Evolutionary conservation across 2,113 vertebrate genomes (phyloP).

Genomic region (Podarcis cretensis): DNA sequence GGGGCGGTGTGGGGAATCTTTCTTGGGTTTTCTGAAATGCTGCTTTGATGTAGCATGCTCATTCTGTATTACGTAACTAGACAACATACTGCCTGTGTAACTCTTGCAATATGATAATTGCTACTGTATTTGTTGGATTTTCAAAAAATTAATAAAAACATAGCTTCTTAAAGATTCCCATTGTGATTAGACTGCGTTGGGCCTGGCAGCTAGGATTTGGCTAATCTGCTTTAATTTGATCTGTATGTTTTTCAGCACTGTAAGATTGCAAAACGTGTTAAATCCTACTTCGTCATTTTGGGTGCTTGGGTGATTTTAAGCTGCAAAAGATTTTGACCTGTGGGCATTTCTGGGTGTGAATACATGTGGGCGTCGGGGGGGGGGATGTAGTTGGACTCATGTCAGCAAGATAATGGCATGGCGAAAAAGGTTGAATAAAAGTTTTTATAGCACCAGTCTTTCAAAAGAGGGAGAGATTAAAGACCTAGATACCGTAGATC

Average conservation of each 20-base stretch:
- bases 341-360: not conserved
- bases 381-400: not conserved
- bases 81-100: slow-evolving; percentile 32
- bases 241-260: not conserved
- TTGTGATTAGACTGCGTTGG: slow-evolving; percentile 30
- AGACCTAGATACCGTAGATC: no score
- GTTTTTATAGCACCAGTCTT: not conserved
- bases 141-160: slow-evolving; percentile 7
- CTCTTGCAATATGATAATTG: slow-evolving; percentile 24
- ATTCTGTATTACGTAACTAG: slow-evolving; percentile 35
- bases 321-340: not conserved
- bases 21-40: not conserved
- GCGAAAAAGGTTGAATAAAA: not conserved
- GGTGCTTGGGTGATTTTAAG: not conserved
- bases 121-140: slow-evolving; percentile 32
- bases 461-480: no score
- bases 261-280: not conserved
- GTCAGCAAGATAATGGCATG: no score
- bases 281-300: slow-evolving; percentile 15
- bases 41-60: slow-evolving; percentile 33
- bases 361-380: no score
- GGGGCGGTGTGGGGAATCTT: not conserved
- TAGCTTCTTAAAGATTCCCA: slow-evolving; percentile 4
- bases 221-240: slow-evolving; percentile 21
- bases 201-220: slow-evolving; percentile 43